phyloP scores from a whole-genome alignment of 2,888 invertebrate genomes.

The Eledone cirrhosa region DNA sequence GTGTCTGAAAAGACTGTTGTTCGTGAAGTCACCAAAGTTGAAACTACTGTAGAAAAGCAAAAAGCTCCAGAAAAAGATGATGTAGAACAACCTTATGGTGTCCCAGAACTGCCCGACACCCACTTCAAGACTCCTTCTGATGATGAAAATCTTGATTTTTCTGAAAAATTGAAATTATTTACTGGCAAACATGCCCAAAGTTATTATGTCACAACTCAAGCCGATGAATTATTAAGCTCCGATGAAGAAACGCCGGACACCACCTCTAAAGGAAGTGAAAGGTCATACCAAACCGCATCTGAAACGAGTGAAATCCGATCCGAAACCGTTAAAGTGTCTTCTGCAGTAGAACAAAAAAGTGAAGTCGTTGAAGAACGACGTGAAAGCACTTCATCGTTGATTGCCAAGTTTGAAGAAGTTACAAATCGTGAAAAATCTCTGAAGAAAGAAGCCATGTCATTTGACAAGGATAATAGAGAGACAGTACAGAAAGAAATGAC shows the following conservation, averaged over 20 bases:
- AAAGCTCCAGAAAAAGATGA: constrained; percentile 18
- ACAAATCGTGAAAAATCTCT: neutral
- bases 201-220: constrained; percentile 25
- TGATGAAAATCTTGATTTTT: constrained; percentile 22
- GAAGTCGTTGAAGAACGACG: constrained; percentile 31
- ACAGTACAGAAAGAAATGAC: neutral
- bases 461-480: constrained; percentile 2
- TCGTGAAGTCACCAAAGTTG: neutral
- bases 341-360: constrained; percentile 10
- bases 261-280: neutral
- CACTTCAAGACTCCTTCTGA: neutral
- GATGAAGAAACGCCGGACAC: constrained; percentile 1
- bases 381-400: constrained; percentile 6
- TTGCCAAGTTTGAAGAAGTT: constrained; percentile 21
- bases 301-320: constrained; percentile 23
- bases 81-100: constrained; percentile 16
- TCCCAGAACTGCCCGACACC: neutral
- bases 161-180: neutral
- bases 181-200: constrained; percentile 12
- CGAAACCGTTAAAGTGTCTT: neutral
- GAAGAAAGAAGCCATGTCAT: neutral
- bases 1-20: neutral
- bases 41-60: neutral
- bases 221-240: constrained; percentile 19
- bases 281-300: neutral